A percentile compares a stretch with the other conserved stretches of the same genome.
phyloP scores from a whole-genome alignment of 2,888 invertebrate species.

The Hydrotaea diabolus region DNA sequence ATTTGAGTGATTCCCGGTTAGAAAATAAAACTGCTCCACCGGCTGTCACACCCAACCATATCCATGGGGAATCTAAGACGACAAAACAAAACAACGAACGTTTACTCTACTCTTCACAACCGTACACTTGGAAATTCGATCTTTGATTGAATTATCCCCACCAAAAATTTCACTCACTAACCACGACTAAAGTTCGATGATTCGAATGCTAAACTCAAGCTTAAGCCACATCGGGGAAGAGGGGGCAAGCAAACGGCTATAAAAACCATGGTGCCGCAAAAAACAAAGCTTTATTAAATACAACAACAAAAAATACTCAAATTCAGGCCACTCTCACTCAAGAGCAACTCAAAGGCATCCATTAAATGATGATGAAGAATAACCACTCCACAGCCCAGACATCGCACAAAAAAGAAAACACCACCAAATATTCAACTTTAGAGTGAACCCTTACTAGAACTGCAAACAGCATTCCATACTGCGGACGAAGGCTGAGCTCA shows the following conservation, averaged over 20 bases:
- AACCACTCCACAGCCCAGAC: not conserved
- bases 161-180: not conserved
- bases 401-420: not conserved
- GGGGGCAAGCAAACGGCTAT: not conserved
- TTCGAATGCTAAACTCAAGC: not conserved
- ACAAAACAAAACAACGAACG: not conserved
- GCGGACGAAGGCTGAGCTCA: not conserved
- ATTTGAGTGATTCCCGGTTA: not conserved
- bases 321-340: not conserved
- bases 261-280: not conserved
- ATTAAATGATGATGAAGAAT: not conserved
- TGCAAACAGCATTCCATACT: not conserved
- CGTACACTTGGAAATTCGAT: not conserved
- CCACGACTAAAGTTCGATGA: not conserved
- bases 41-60: not conserved
- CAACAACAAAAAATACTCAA: not conserved
- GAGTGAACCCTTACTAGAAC: not conserved
- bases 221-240: not conserved
- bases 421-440: not conserved
- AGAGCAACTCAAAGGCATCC: not conserved
- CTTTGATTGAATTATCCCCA: slow-evolving; percentile 4
- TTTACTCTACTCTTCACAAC: not conserved
- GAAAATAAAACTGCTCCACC: not conserved
- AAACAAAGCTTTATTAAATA: not conserved
- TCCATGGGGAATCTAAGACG: not conserved